Conservation (phyloP, 2,113 vertebrate species). For the Dicerorhinus sumatrensis region DNA sequence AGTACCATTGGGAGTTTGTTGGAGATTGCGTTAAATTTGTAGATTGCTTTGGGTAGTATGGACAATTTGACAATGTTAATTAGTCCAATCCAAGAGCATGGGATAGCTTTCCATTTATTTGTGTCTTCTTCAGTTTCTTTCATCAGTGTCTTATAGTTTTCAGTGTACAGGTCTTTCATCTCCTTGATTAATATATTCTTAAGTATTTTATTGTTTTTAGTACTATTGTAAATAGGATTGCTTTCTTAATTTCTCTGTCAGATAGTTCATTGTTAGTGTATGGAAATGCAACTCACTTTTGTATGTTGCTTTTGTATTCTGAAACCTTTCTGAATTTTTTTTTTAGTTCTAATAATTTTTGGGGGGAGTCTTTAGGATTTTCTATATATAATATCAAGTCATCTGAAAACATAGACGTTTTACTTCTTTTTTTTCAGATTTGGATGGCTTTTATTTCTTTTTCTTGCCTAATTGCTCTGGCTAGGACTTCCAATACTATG, state of each 20-base stretch:
- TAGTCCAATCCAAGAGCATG: not conserved
- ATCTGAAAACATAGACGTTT: not conserved
- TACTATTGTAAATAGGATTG: not conserved
- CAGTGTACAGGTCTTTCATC: not conserved
- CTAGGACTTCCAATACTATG: not conserved
- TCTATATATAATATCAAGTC: not conserved
- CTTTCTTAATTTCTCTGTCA: not conserved
- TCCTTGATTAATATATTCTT: not conserved
- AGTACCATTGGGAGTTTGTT: not conserved
- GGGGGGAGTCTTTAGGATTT: not conserved
- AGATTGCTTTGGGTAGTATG: not conserved
- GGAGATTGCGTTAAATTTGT: not conserved
- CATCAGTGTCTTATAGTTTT: not conserved
- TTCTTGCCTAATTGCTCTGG: not conserved
- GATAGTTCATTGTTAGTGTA: not conserved
- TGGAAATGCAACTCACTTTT: not conserved
- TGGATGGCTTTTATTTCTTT: not conserved
- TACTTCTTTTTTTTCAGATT: not conserved
- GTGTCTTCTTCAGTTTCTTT: not conserved
- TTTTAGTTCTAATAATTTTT: not conserved
- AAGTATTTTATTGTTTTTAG: not conserved
- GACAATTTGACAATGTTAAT: not conserved
- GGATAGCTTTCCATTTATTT: not conserved
- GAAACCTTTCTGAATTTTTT: not conserved
- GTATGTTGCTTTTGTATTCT: not conserved